These are phyloP conservation scores for Ditula angustiorana DNA, from an alignment of 2,888 invertebrate species.

Conservation along the genomic window DNA sequence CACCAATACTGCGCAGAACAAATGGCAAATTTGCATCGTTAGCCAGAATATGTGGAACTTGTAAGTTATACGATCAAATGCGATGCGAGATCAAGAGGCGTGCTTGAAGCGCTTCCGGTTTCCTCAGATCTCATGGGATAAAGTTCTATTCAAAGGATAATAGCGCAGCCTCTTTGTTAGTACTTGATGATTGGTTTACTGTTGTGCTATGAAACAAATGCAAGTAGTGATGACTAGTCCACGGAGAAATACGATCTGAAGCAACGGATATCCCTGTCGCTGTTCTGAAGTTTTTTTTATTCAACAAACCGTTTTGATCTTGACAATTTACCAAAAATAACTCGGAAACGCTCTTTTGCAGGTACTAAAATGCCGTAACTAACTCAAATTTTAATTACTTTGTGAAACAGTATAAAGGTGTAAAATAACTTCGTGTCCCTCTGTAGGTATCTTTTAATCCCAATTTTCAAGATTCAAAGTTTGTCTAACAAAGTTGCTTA, in stretches of 20 bases:
- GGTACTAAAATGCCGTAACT: not conserved
- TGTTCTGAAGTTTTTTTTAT: not conserved
- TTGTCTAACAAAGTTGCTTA: slow-evolving; percentile 28
- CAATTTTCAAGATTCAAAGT: slow-evolving; percentile 19
- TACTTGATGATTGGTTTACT: not conserved
- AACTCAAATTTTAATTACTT: slow-evolving; percentile 18
- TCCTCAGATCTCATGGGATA: slow-evolving; percentile 21
- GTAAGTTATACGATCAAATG: slow-evolving; percentile 30
- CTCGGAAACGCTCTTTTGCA: not conserved
- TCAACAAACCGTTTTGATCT: not conserved
- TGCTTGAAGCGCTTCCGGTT: slow-evolving; percentile 23
- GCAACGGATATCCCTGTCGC: not conserved
- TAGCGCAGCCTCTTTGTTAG: not conserved
- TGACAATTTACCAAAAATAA: not conserved
- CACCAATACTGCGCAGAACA: no score
- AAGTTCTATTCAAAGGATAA: slow-evolving; percentile 30
- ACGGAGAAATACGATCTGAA: not conserved
- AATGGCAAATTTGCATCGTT: not conserved
- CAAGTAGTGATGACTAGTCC: not conserved
- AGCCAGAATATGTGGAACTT: not conserved
- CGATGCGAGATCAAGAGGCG: slow-evolving; percentile 19
- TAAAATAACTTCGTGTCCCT: slow-evolving; percentile 2
- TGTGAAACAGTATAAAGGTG: slow-evolving; percentile 9
- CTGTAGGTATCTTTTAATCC: slow-evolving; percentile 20
- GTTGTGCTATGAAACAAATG: not conserved